A percentile compares a stretch with the other conserved stretches of the same genome.
These are phyloP conservation scores for Xiphydria camelus DNA, from an alignment of 2,888 invertebrate species.

Conservation along the genomic window DNA sequence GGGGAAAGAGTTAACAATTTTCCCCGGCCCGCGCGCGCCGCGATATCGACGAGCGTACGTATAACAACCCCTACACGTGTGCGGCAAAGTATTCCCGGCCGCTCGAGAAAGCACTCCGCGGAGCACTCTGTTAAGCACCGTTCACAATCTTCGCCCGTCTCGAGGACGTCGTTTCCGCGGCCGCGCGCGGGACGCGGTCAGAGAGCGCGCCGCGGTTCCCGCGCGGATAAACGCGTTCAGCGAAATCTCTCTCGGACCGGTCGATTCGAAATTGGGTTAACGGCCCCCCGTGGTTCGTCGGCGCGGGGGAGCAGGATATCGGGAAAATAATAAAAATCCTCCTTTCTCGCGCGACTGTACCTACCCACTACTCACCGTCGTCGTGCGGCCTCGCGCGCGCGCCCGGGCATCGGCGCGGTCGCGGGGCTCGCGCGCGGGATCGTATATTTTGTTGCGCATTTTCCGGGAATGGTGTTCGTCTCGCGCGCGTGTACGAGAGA, in stretches of 20 bases:
- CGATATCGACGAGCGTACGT: no score
- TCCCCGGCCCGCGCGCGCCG: no score
- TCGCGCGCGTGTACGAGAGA: no score
- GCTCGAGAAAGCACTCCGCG: neutral
- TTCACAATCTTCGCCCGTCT: neutral
- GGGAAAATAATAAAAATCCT: conserved; percentile 41
- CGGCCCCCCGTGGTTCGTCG: conserved; percentile 9
- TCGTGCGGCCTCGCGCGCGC: neutral
- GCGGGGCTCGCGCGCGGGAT: neutral
- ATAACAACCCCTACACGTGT: neutral
- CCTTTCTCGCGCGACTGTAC: conserved; percentile 13
- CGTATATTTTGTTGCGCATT: conserved; percentile 35
- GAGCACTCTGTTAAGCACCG: neutral
- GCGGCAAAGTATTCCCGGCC: neutral
- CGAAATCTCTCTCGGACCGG: conserved; percentile 40
- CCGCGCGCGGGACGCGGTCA: neutral
- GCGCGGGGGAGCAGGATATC: conserved; percentile 21
- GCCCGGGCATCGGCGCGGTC: neutral
- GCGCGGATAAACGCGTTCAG: conserved; percentile 25
- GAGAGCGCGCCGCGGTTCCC: no score
- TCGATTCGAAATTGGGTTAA: conserved; percentile 43
- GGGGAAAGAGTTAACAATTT: neutral
- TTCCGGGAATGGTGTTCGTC: conserved; percentile 19
- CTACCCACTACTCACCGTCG: neutral
- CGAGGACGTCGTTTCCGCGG: conserved; percentile 1